Evolutionary conservation across 2,797 vertebrate genomes (phyloP).

Genomic region (Rhodeus uyekii): DNA sequence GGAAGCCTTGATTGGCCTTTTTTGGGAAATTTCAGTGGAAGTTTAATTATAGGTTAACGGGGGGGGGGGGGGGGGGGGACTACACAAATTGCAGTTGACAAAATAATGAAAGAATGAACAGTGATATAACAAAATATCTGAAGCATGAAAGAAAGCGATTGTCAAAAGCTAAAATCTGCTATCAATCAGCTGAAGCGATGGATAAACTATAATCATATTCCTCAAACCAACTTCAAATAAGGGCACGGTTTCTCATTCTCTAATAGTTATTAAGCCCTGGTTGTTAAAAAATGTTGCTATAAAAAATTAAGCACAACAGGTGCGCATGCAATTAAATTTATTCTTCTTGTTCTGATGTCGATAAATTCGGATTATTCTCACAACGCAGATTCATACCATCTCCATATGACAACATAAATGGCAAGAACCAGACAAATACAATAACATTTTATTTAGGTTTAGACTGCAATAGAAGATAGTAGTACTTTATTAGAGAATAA

Average conservation of each 20-base stretch:
- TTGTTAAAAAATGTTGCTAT: not conserved
- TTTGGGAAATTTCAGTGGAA: not conserved
- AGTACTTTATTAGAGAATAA: not conserved
- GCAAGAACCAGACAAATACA: not conserved
- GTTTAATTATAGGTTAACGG: not conserved
- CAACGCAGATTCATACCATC: not conserved
- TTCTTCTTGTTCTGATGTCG: not conserved
- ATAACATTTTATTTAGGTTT: not conserved
- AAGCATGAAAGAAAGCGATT: not conserved
- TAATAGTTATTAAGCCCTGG: not conserved
- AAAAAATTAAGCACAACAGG: not conserved
- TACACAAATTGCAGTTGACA: not conserved
- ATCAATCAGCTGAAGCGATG: not conserved
- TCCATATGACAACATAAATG: not conserved
- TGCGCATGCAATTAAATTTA: not conserved
- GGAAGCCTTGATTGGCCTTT: not conserved
- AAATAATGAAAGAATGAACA: not conserved
- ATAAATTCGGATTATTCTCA: slow-evolving; percentile 2
- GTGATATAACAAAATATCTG: not conserved
- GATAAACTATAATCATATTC: not conserved
- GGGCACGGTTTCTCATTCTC: not conserved
- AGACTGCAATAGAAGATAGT: too few species aligned
- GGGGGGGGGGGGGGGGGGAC: too few species aligned
- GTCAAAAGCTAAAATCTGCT: not conserved
- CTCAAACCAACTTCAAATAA: not conserved